A percentile compares a stretch with the other conserved stretches of the same genome.
Evolutionary conservation across 2,797 vertebrate genomes (phyloP).

Genomic region (Rhinatrema bivittatum): DNA sequence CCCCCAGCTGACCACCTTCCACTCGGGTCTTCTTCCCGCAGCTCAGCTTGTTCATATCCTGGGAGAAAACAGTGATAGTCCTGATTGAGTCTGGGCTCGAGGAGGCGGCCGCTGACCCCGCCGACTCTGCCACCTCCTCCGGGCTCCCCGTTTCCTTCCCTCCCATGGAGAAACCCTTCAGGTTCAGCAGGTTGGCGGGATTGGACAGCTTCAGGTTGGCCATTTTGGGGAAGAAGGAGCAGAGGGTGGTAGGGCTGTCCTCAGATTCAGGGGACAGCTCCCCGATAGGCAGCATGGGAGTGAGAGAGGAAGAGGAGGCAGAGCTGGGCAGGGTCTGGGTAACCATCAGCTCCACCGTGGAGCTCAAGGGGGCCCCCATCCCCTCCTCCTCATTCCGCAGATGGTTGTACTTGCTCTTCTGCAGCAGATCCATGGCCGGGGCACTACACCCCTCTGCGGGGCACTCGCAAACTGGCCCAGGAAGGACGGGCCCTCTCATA

Average conservation of each 20-base stretch:
- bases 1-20: conserved; percentile 93
- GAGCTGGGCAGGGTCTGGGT: conserved; percentile 36
- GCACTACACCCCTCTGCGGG: background rate
- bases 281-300: conserved; percentile 61
- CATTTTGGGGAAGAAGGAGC: conserved; percentile 94
- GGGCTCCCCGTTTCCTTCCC: background rate
- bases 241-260: conserved; percentile 88
- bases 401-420: conserved; percentile 88
- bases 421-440: conserved; percentile 76
- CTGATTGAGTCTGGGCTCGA: conserved; percentile 17
- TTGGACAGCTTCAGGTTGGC: conserved; percentile 81
- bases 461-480: background rate
- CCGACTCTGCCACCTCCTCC: background rate
- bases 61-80: conserved; percentile 68
- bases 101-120: background rate
- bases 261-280: conserved; percentile 44
- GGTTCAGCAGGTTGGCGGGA: conserved; percentile 65
- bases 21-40: conserved; percentile 89
- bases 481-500: no score
- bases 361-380: conserved; percentile 51
- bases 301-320: conserved; percentile 64
- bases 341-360: conserved; percentile 29
- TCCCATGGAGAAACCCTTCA: conserved; percentile 28
- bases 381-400: conserved; percentile 80
- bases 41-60: conserved; percentile 98